phyloP scores from a whole-genome alignment of 2,888 invertebrate species.

The Drosophila trichaetosa region DNA sequence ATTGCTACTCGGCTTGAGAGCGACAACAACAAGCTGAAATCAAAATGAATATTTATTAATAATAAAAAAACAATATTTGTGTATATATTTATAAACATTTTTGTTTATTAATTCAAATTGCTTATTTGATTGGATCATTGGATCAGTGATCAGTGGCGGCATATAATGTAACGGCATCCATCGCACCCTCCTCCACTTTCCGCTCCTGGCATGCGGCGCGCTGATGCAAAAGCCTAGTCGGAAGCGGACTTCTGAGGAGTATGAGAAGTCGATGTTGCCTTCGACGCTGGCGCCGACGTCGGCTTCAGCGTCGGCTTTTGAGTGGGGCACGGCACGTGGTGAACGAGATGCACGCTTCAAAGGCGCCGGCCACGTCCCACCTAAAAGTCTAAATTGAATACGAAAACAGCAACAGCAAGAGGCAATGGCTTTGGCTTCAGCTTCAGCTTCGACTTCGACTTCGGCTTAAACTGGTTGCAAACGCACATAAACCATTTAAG shows the following conservation, averaged over 20 bases:
- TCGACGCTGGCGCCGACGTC: constrained; percentile 1
- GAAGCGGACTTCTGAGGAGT: constrained; percentile 21
- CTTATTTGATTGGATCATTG: constrained; percentile 71
- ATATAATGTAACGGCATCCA: constrained; percentile 53
- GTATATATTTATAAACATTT: constrained; percentile 65
- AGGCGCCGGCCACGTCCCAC: constrained; percentile 77
- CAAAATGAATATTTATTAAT: constrained; percentile 64
- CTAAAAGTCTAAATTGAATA: constrained; percentile 69
- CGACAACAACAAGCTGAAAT: constrained; percentile 45
- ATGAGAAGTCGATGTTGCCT: constrained; percentile 16
- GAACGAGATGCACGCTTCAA: constrained; percentile 79
- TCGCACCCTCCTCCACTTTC: not conserved
- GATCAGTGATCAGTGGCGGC: constrained; percentile 43
- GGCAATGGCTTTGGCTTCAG: constrained; percentile 15
- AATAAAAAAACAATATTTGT: constrained; percentile 29
- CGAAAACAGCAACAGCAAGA: constrained; percentile 46
- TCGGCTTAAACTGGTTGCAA: constrained; percentile 76
- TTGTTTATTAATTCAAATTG: constrained; percentile 80
- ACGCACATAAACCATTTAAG: constrained; percentile 81
- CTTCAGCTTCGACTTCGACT: constrained; percentile 32
- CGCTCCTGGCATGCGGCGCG: constrained; percentile 2
- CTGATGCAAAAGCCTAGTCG: constrained; percentile 43
- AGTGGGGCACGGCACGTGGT: constrained; percentile 72
- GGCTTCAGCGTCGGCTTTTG: constrained; percentile 13
- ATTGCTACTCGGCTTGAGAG: constrained; percentile 76